Base-by-base conservation (phyloP, 2,888 invertebrate genomes). In the Clepsis dumicolana region DNA sequence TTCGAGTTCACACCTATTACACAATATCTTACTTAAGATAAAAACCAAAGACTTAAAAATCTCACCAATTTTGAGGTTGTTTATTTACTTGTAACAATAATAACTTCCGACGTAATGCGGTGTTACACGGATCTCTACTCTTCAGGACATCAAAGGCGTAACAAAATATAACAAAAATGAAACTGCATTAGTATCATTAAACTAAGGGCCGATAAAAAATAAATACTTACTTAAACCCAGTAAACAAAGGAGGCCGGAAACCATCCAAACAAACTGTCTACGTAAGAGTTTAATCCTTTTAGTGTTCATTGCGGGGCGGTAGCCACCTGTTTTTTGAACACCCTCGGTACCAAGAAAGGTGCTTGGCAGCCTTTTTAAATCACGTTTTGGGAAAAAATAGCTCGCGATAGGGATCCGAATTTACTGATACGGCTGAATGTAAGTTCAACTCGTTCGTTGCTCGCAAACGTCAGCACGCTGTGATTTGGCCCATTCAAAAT, bases 351-450 rank as follows among this genome's bases (percentile, higher is more conserved):
- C 72, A 77, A 79, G 72, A 72, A 76, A 67, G 64, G 76, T 63
- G 63, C 75, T 75, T 74, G 76, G 73, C 77, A 82, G 82, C 73
- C 77, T 82, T 84, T 87, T 88, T 83, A 87, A 90, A 89, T 88
- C 86, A 85, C 83, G 81, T 85, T 88, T 86, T 87, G 75, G 78
- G 77, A 84, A 88, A 83, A 86, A 89, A 86, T 77, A 82, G 81
- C 78, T 81, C 75, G 74, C 85, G 86, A 89, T 91, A 90, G 88
- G 86, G 85, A 89, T 89, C 87, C 83, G 77, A 91, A 91, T 91
- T 91, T 91, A 92, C 90, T 84, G 90, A 90, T 89, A 90, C 88
- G 74, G 81, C 78, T 80, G 88, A 89, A 88, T 89, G 84, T 90
- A 89, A 90, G 88, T 90, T 88, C 80, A 86, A 81, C 75, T 77